Evolutionary conservation across 2,888 invertebrate genomes (phyloP).

Genomic region (Venustoraphidia nigricollis): DNA sequence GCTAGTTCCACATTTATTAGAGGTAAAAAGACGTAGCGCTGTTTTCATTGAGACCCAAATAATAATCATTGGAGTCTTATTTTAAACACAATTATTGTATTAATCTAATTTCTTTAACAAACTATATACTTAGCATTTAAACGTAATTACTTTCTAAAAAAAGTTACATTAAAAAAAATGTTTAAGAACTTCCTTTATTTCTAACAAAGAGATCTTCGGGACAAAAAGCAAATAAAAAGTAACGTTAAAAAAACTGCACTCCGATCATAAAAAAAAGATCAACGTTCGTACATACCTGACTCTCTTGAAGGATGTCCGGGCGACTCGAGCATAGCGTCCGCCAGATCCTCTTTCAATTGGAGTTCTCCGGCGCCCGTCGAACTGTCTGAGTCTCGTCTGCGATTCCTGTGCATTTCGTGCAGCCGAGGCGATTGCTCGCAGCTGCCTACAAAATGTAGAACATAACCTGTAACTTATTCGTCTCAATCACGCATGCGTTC

Average conservation of each 20-base stretch:
- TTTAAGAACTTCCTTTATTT: no score
- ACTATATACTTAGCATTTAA: no score
- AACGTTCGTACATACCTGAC: conserved; percentile 21
- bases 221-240: not conserved
- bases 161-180: not conserved
- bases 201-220: no score
- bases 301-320: conserved; percentile 33
- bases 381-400: conserved; percentile 34
- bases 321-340: conserved; percentile 87
- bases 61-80: no score
- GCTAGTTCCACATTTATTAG: no score
- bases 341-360: conserved; percentile 73
- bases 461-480: not conserved
- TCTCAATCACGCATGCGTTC: not conserved
- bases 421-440: conserved; percentile 78
- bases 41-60: no score
- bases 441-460: conserved; percentile 43
- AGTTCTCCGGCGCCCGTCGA: conserved; percentile 51
- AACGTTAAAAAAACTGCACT: not conserved
- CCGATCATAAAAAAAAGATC: not conserved
- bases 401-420: conserved; percentile 54
- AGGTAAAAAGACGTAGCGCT: no score
- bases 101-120: no score
- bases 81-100: no score
- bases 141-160: not conserved